A percentile compares a stretch with the other conserved stretches of the same genome.
These are phyloP conservation scores for Catostylus mosaicus DNA, from an alignment of 30 jellyfish, hydroid and myxozoan genomes.

Conservation along the genomic window DNA sequence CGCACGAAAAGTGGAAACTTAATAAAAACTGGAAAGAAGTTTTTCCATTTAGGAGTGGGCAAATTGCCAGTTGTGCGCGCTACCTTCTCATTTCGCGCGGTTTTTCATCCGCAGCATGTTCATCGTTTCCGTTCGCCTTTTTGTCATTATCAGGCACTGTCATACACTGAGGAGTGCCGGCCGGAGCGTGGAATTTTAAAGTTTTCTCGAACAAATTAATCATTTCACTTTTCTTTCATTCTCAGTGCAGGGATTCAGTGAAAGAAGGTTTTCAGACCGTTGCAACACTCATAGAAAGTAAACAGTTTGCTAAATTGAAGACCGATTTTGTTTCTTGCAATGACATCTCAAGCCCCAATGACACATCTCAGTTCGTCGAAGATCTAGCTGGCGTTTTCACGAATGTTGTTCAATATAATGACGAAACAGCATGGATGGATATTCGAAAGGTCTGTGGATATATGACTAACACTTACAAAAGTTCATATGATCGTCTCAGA, in stretches of 20 bases:
- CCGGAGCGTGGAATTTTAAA: not conserved
- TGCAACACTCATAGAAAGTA: constrained; percentile 27
- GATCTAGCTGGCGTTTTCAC: constrained; percentile 69
- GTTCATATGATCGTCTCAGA: constrained; percentile 53
- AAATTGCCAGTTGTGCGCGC: too few species aligned
- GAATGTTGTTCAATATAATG: constrained; percentile 65
- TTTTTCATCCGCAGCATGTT: too few species aligned
- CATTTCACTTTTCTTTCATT: not conserved
- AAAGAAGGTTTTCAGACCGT: constrained; percentile 56
- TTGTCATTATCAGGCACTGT: too few species aligned
- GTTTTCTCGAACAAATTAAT: too few species aligned
- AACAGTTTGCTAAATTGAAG: constrained; percentile 51
- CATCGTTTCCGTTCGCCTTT: too few species aligned
- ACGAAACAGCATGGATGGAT: constrained; percentile 67
- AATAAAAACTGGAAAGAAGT: too few species aligned
- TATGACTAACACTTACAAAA: constrained; percentile 60
- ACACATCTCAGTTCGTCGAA: constrained; percentile 48
- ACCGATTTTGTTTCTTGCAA: constrained; percentile 62
- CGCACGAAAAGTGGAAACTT: too few species aligned
- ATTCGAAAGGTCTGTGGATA: constrained; percentile 64
- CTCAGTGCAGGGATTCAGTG: constrained; percentile 65
- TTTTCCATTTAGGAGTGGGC: too few species aligned
- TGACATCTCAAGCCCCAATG: constrained; percentile 71
- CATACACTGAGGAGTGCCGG: not conserved
- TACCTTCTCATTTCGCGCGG: too few species aligned